Evolutionary conservation across 2,113 vertebrate species (phyloP).

Genomic region (Sarotherodon lohbergeri): DNA sequence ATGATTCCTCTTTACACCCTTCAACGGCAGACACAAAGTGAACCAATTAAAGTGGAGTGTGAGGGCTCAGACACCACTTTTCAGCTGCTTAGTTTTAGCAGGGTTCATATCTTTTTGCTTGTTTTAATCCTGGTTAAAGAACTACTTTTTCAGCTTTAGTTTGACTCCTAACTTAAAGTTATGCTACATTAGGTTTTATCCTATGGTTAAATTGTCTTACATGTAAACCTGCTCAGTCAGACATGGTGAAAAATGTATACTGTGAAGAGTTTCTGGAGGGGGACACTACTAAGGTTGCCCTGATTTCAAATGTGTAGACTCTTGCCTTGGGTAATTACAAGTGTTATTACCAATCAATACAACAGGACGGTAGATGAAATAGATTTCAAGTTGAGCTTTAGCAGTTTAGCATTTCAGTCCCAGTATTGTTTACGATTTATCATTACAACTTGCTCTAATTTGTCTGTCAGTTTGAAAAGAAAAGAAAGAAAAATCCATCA

Average conservation of each 20-base stretch:
- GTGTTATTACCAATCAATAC: slow-evolving; percentile 14
- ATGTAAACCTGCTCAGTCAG: slow-evolving; percentile 6
- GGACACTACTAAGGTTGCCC: slow-evolving; percentile 7
- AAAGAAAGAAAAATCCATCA: background rate
- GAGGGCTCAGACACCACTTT: background rate
- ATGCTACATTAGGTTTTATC: background rate
- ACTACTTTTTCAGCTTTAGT: slow-evolving; percentile 30
- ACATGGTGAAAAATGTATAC: slow-evolving; percentile 30
- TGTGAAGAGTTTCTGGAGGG: slow-evolving; percentile 30
- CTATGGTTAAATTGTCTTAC: slow-evolving; percentile 11
- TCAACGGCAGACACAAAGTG: slow-evolving; percentile 29
- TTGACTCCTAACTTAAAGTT: slow-evolving; percentile 15
- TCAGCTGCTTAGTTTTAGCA: background rate
- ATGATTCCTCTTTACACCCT: slow-evolving; percentile 43
- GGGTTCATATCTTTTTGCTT: slow-evolving; percentile 3
- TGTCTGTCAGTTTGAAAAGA: slow-evolving; percentile 14
- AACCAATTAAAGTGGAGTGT: slow-evolving; percentile 27
- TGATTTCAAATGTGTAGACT: slow-evolving; percentile 29
- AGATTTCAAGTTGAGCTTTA: slow-evolving; percentile 46
- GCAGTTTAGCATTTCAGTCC: slow-evolving; percentile 31
- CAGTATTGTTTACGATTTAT: slow-evolving; percentile 17
- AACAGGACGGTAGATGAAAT: slow-evolving; percentile 1
- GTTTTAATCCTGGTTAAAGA: slow-evolving; percentile 1
- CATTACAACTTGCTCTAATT: slow-evolving; percentile 29
- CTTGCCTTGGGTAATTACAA: slow-evolving; percentile 44